Conservation (phyloP, 2,888 invertebrate species). For the Acheta domesticus region DNA sequence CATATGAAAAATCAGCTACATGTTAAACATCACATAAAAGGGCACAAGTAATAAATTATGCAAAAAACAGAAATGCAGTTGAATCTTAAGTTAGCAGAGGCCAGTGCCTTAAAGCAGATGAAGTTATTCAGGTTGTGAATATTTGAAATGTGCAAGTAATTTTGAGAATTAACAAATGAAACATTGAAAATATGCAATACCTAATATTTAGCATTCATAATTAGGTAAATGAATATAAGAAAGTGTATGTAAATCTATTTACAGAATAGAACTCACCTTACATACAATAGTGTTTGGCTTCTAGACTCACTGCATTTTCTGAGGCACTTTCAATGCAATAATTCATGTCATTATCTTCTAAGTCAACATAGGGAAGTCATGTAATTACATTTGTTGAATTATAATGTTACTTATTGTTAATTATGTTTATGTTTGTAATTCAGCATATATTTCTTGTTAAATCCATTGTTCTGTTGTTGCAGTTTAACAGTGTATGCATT, state of each 20-base stretch:
- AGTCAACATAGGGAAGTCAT: neutral
- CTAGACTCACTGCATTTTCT: neutral
- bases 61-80: neutral
- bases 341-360: neutral
- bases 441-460: slow-evolving; percentile 11
- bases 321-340: neutral
- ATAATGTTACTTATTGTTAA: slow-evolving; percentile 1
- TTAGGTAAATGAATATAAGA: no score
- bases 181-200: no score
- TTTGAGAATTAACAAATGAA: neutral
- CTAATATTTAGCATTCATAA: no score
- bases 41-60: neutral
- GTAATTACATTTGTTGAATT: neutral
- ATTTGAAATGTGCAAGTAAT: neutral
- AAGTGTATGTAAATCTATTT: no score
- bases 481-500: neutral
- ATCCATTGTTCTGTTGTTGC: neutral
- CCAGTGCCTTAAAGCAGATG: neutral
- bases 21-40: neutral
- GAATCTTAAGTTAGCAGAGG: neutral
- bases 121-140: neutral
- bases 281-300: neutral
- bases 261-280: no score
- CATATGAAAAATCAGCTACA: neutral
- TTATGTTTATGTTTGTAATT: slow-evolving; percentile 2